Base-by-base conservation (phyloP, 2,113 vertebrate genomes). In the Potamarius usumacintae region DNA sequence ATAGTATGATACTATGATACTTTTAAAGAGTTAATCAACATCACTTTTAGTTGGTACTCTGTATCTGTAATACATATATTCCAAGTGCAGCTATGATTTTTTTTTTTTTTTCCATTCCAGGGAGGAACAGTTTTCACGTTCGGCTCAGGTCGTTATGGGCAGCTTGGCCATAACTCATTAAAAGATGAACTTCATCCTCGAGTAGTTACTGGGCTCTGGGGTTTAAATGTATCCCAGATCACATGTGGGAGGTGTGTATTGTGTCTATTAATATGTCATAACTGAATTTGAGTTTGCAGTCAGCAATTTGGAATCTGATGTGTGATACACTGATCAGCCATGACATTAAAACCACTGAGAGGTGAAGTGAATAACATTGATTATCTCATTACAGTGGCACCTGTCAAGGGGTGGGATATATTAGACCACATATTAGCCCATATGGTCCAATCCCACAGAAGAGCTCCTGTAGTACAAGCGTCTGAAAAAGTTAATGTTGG, bases 101-200 rank as follows among this genome's bases (percentile, higher is more conserved):
- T 60, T 14, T n/a, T 22, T 5, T 27, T 79, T 20, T 80, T 83
- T 78, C 80, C 48, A 76, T 85, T 53, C 84, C 53, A 95, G 97
- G 96, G 96, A 91, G 97, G 97, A 17, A 95, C 94, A 0, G 97
- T 98, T 82, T 98, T 97, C 90, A 98, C 97, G 14, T 99, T 97
- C 93, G 97, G 97, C 92, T 97, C 96, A 89, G 97, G 97, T 91
- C 94, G 93, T 52, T 96, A 95, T 91, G 97, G 97, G 53, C 97
- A 98, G 89, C 94, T 99, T 90, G 97, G 97, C 78, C 97, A 99
- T 94, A 98, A 97, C 88, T 97, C 96, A 15, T 96, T 96, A 15
- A 91, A 89, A 83, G 94, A 99, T 89, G 97, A 98, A 90, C 96
- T 95, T 90, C 95, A 94, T 58, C 97, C 97, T 83, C 96, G 96